Evolutionary conservation across 2,113 vertebrate species (phyloP).

Genomic region (Grantiella picta): DNA sequence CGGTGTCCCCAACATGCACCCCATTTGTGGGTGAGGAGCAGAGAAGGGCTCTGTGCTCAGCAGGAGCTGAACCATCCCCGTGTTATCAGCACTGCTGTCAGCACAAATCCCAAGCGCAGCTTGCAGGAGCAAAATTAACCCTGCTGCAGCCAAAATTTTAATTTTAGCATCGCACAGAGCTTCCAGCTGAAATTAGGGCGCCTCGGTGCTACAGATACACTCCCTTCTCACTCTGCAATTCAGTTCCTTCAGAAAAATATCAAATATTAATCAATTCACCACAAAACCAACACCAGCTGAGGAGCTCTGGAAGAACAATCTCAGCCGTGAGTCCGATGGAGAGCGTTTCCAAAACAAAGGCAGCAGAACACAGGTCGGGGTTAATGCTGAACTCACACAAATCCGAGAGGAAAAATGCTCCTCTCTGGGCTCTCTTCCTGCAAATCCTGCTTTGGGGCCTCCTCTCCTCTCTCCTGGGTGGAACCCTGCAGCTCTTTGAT

Average conservation of each 20-base stretch:
- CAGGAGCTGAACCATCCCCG: not conserved
- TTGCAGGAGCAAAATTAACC: not conserved
- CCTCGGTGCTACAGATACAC: rapidly evolving
- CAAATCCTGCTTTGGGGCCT: not conserved
- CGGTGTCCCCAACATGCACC: not conserved
- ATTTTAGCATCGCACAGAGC: not conserved
- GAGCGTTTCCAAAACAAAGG: not conserved
- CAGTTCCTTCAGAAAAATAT: not conserved
- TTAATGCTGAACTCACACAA: not conserved
- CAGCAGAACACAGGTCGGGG: not conserved
- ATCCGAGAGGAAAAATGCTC: not conserved
- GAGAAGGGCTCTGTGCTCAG: not conserved
- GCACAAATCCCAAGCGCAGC: not conserved
- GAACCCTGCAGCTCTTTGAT: conserved; percentile 21
- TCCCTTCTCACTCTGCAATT: not conserved
- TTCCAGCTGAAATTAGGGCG: not conserved
- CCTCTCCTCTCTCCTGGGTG: not conserved
- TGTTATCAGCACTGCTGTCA: not conserved
- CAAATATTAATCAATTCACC: not conserved
- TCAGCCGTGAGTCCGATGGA: not conserved
- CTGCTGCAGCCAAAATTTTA: not conserved
- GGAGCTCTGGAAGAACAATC: not conserved
- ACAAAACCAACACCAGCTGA: rapidly evolving
- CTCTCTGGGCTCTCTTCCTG: not conserved
- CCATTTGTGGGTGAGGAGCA: not conserved